Conservation (phyloP, 2,888 invertebrate genomes). For the Ommatoiulus sabulosus region DNA sequence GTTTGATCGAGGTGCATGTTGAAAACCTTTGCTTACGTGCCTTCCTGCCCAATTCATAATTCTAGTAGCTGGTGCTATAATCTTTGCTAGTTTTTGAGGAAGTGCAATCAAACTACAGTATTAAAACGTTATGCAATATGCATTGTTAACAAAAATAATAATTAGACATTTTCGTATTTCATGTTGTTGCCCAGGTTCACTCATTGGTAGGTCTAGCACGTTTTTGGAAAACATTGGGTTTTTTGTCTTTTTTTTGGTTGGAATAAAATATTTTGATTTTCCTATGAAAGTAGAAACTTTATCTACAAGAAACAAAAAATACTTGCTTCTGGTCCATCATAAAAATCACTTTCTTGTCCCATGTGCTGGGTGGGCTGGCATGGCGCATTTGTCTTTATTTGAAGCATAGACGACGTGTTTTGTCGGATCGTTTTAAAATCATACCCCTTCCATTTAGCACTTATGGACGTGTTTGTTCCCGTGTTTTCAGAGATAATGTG, state of each 20-base stretch:
- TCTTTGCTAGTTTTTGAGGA: too few relatives aligned
- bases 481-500: constrained; percentile 6
- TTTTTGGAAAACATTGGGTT: too few relatives aligned
- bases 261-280: background rate
- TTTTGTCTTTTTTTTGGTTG: background rate
- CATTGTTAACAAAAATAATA: too few relatives aligned
- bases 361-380: background rate
- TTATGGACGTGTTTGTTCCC: background rate
- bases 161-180: too few relatives aligned
- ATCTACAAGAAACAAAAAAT: background rate
- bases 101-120: too few relatives aligned
- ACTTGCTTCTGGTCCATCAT: background rate
- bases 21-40: too few relatives aligned
- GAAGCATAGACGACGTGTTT: background rate
- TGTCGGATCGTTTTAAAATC: constrained; percentile 39
- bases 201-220: too few relatives aligned
- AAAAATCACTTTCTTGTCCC: background rate
- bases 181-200: too few relatives aligned
- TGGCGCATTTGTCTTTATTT: constrained; percentile 21
- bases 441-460: constrained; percentile 35
- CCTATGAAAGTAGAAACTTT: background rate
- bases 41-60: too few relatives aligned
- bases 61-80: too few relatives aligned
- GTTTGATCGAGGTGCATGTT: too few relatives aligned
- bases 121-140: too few relatives aligned